Conservation (phyloP, 2,888 invertebrate species). For the Leucophenga maculata region DNA sequence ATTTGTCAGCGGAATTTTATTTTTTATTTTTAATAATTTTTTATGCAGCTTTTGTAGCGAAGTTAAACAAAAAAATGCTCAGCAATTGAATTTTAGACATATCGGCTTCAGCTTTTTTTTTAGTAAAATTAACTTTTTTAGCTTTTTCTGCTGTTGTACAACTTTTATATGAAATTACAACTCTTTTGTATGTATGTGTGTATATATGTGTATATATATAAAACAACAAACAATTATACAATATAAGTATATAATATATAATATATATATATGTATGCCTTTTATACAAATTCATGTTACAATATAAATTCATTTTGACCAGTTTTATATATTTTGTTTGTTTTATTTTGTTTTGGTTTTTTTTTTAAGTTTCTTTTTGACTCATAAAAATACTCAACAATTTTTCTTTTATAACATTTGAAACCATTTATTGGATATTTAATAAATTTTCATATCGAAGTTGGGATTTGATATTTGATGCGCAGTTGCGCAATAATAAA, state of each 20-base stretch:
- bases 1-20: no score
- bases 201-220: constrained; percentile 3
- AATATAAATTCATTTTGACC: constrained; percentile 9
- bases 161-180: no score
- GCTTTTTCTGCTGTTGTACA: no score
- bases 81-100: no score
- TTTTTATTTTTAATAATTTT: not conserved
- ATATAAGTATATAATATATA: no score
- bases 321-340: not conserved
- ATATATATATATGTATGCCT: no score
- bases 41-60: not conserved
- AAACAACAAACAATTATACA: constrained; percentile 17
- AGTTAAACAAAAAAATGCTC: not conserved
- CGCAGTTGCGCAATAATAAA: no score
- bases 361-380: constrained; percentile 17
- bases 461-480: constrained; percentile 20
- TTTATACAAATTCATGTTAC: constrained; percentile 19
- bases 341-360: constrained; percentile 27
- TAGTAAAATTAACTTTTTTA: no score
- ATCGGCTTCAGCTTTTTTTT: no score
- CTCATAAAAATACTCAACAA: constrained; percentile 66
- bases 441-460: constrained; percentile 26
- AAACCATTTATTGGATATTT: constrained; percentile 67
- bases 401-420: constrained; percentile 64
- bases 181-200: not conserved